Evolutionary conservation across 2,113 vertebrate genomes (phyloP), one percentile per base, ranked within the genome.

Genomic region (Phyllostomus discolor): DNA sequence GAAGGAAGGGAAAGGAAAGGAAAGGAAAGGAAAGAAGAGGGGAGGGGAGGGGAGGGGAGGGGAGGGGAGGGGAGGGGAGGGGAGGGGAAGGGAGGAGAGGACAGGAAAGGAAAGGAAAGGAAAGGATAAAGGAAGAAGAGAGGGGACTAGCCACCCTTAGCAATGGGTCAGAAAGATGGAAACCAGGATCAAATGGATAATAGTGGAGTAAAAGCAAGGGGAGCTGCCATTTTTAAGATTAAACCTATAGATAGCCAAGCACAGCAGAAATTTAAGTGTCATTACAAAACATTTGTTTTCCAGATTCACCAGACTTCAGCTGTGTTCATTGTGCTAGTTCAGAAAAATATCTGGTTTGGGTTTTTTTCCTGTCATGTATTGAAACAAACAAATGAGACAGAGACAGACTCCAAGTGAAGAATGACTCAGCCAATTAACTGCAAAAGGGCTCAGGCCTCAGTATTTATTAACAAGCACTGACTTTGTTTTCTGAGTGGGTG

Each of bases 371-470:
- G 48, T 59, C 72, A 31, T 69, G 38, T 79, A 48, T 26, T n/a
- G 64, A 86, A 86, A 50, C 46, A 70, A 80, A 5, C 43, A 78
- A 89, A 59, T 28, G 20, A 87, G 24, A 70, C 12, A 86, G 38
- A 69, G 73, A 88, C n/a, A 88, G 20, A 78, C 20, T 78, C 52
- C 48, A 86, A 93, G 46, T 78, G 59, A 86, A 81, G 50, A 80
- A 80, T 88, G 41, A 93, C 52, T 87, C 84, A 88, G 75, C 76
- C 64, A 88, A 73, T 94, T 88, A 94, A 66, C 76, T 73, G 52
- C 54, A 88, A 88, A 93, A 80, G 41, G 66, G 14, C 66, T 88
- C 52, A 50, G 20, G n/a, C 14, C 78, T 54, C 52, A 62, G 19
- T 50, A 22, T 92, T 95, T 73, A 79, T 80, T 80, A 66, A n/a